Evolutionary conservation across 2,888 invertebrate species (phyloP).

Genomic region (Drosophila fungiperda): DNA sequence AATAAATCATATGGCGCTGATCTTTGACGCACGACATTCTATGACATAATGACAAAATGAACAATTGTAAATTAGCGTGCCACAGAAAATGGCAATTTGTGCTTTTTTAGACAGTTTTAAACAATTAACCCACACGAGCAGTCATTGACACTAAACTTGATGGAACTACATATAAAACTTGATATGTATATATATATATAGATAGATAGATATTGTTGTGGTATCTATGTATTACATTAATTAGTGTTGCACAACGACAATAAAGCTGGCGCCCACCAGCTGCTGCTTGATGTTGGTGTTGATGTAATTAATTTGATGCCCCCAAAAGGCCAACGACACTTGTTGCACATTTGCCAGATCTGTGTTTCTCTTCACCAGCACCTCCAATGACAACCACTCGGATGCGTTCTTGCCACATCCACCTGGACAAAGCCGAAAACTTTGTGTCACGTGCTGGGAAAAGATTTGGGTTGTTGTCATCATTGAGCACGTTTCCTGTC

Average conservation of each 20-base stretch:
- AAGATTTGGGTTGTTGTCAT: not conserved
- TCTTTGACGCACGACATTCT: slow-evolving; percentile 43
- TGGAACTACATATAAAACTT: slow-evolving; percentile 1
- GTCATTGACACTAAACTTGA: slow-evolving; percentile 60
- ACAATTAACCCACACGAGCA: slow-evolving; percentile 69
- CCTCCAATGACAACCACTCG: not conserved
- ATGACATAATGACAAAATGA: slow-evolving; percentile 56
- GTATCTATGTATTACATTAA: slow-evolving; percentile 21
- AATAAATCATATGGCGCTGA: slow-evolving; percentile 48
- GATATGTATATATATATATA: slow-evolving; percentile 8
- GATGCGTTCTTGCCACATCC: too few species aligned
- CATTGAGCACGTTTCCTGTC: slow-evolving; percentile 6
- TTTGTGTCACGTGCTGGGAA: not conserved
- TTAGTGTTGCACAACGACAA: slow-evolving; percentile 61
- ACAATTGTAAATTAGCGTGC: slow-evolving; percentile 65
- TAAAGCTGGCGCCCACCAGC: slow-evolving; percentile 36
- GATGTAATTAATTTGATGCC: slow-evolving; percentile 58
- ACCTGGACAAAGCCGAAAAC: not conserved
- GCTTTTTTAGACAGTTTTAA: slow-evolving; percentile 59
- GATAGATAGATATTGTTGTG: not conserved
- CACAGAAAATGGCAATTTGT: slow-evolving; percentile 49
- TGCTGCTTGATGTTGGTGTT: slow-evolving; percentile 8
- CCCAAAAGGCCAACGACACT: slow-evolving; percentile 72
- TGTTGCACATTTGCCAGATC: slow-evolving; percentile 49
- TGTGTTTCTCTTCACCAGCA: slow-evolving; percentile 4